Conservation (phyloP, 2,888 invertebrate species). For the Piscicola geometra region DNA sequence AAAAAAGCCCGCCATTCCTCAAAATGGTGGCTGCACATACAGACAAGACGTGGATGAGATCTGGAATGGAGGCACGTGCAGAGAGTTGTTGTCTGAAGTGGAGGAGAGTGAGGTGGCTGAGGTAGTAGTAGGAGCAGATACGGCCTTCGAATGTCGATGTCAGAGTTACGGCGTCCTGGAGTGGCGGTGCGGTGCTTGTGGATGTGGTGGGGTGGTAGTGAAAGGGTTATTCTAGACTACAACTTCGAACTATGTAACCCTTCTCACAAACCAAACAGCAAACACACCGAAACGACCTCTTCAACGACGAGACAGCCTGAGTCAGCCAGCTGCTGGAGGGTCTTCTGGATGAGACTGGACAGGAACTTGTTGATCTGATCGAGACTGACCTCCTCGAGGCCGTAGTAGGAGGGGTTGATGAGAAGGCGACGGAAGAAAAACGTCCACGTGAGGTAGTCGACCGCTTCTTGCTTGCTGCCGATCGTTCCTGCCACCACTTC, state of each 20-base stretch:
- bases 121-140: slow-evolving; percentile 92
- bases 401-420: slow-evolving; percentile 70
- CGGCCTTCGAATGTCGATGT: slow-evolving; percentile 74
- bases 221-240: too few species aligned
- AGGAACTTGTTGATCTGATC: slow-evolving; percentile 64
- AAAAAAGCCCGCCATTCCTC: background rate
- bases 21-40: slow-evolving; percentile 46
- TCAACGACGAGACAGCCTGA: slow-evolving; percentile 76
- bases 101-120: slow-evolving; percentile 83
- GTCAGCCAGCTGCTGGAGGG: slow-evolving; percentile 67
- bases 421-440: slow-evolving; percentile 89
- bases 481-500: slow-evolving; percentile 89
- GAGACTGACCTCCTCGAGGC: slow-evolving; percentile 52
- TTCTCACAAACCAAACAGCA: too few species aligned
- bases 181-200: background rate
- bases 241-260: too few species aligned
- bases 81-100: slow-evolving; percentile 71
- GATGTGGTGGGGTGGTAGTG: too few species aligned
- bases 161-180: slow-evolving; percentile 45
- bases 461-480: slow-evolving; percentile 80
- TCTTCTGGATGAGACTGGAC: slow-evolving; percentile 73
- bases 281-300: slow-evolving; percentile 51
- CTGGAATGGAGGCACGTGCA: slow-evolving; percentile 65
- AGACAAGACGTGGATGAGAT: slow-evolving; percentile 73
- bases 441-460: slow-evolving; percentile 97